Evolutionary conservation across 2,797 vertebrate species (phyloP).

Genomic region (Sebastiscus tertius): DNA sequence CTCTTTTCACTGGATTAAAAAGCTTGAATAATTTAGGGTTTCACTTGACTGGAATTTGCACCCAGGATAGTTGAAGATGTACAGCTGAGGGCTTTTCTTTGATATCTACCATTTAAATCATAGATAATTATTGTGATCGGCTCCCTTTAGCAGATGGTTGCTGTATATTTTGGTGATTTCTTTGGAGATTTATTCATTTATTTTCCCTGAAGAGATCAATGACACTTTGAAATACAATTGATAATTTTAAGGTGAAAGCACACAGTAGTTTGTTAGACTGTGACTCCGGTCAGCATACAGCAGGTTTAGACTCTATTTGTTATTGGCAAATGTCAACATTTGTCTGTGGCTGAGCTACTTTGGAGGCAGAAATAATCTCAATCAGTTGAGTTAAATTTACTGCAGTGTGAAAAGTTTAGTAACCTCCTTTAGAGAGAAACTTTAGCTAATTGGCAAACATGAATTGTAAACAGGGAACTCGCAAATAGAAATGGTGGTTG

Average conservation of each 20-base stretch:
- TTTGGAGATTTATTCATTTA: not conserved
- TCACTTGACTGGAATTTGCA: conserved; percentile 17
- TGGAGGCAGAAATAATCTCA: not conserved
- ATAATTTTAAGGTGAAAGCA: not conserved
- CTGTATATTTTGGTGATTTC: not conserved
- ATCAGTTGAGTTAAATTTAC: not conserved
- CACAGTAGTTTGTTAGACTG: not conserved
- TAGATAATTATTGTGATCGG: not conserved
- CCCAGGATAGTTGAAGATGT: conserved; percentile 12
- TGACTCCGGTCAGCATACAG: not conserved
- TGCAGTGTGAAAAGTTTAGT: not conserved
- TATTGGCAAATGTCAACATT: not conserved
- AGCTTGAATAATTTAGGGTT: conserved; percentile 20
- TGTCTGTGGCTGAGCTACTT: not conserved
- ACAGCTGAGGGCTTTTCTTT: not conserved
- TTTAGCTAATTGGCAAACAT: conserved; percentile 14
- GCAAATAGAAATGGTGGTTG: not conserved
- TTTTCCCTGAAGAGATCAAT: not conserved
- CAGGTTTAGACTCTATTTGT: not conserved
- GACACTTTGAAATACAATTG: not conserved
- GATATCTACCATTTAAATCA: not conserved
- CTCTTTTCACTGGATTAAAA: conserved; percentile 1
- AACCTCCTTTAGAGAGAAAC: not conserved
- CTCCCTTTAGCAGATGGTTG: conserved; percentile 10
- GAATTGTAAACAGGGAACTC: not conserved